These are phyloP conservation scores for Pachyuromys duprasi DNA, from an alignment of 2,797 vertebrate species.

Conservation along the genomic window DNA sequence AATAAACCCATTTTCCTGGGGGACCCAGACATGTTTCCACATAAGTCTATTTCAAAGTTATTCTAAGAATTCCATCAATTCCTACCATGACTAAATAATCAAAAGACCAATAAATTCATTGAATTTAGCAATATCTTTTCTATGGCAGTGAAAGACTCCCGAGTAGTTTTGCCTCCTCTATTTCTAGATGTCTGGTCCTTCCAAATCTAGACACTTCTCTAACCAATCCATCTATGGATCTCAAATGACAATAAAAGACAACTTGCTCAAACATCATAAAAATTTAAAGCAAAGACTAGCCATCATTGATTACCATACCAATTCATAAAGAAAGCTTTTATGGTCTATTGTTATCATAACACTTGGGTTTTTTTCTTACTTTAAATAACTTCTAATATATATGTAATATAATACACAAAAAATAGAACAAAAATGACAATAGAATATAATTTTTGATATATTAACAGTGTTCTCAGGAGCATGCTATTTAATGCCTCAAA, in stretches of 20 bases:
- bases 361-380: neutral
- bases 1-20: neutral
- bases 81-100: slow-evolving; percentile 9
- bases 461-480: neutral
- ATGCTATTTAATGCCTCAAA: neutral
- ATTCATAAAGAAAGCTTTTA: slow-evolving; percentile 35
- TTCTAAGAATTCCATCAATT: neutral
- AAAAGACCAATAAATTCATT: slow-evolving; percentile 47
- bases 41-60: slow-evolving; percentile 31
- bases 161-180: neutral
- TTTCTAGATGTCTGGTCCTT: neutral
- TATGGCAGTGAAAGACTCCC: neutral
- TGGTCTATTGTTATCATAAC: neutral
- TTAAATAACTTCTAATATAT: slow-evolving; percentile 52
- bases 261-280: neutral
- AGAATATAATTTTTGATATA: slow-evolving; percentile 2
- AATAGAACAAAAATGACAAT: slow-evolving; percentile 34
- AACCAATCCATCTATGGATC: neutral
- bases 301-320: slow-evolving; percentile 30
- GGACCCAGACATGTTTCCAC: neutral
- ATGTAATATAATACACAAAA: neutral
- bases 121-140: neutral
- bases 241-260: neutral
- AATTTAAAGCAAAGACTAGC: slow-evolving; percentile 51
- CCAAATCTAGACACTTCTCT: neutral